Base-by-base conservation (phyloP, 2,888 invertebrate genomes). In the Palloptera scutellata region DNA sequence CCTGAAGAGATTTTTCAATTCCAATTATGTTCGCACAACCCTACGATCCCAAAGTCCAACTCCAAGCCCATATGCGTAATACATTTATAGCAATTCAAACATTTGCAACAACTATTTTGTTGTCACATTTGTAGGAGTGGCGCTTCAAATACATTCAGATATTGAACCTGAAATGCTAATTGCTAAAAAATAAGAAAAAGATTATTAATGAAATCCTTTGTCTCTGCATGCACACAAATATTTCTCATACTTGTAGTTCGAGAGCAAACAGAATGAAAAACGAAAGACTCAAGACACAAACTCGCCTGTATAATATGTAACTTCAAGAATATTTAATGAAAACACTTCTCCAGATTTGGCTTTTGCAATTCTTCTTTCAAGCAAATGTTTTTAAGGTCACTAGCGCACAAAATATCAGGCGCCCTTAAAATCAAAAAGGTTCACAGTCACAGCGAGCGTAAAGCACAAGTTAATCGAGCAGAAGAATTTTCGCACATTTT, bases 241-340 rank as follows among this genome's bases (percentile, higher is more conserved):
- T n/a, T n/a, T 15, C n/a, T 15, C n/a, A 13, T 48, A n/a, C n/a
- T n/a, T n/a, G n/a, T n/a, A 15, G 11, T n/a, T 48, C 15, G 11
- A 48, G n/a, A 48, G 48, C 48, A 8, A 48, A n/a, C 13, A n/a
- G 5, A 13, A 20, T 1, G 12, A 3, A 20, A 57, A 64, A 20
- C 58, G 51, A 63, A 62, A 70, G 59, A 66, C 61, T 57, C 61
- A 52, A 57, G 53, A 19, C 48, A 57, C 55, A 55, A 61, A 57
- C 58, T 55, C 61, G 42, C 1, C 3, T 48, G 15, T 45, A 51
- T 11, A 57, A 6, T 67, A 67, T 69, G 66, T 64, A 69, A 63
- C 52, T 61, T 61, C 10, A 58, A 13, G 15, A 48, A 6, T 3
- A n/a, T 4, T 48, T 48, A 8, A 48, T 13, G n/a, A 8, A 48